Evolutionary conservation across 2,888 invertebrate species (phyloP).

Genomic region (Drosophila sordidula): DNA sequence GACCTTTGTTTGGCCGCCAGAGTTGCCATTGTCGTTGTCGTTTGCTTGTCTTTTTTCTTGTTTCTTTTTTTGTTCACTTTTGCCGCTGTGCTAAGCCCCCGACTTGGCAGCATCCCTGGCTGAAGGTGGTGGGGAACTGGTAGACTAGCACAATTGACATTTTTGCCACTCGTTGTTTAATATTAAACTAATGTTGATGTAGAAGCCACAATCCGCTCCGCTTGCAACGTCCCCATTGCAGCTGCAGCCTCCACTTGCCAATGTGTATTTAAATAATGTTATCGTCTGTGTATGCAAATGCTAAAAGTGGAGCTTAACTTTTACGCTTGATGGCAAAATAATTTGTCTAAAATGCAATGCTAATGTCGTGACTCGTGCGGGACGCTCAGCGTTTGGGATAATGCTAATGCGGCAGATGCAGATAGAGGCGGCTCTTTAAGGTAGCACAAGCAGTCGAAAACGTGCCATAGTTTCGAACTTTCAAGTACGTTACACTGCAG

Average conservation of each 20-base stretch:
- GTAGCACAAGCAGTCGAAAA: background rate
- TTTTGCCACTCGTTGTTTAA: constrained; percentile 65
- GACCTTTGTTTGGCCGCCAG: constrained; percentile 55
- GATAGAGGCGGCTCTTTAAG: constrained; percentile 2
- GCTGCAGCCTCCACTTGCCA: constrained; percentile 9
- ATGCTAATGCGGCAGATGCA: constrained; percentile 14
- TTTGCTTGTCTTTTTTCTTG: constrained; percentile 14
- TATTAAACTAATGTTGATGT: constrained; percentile 68
- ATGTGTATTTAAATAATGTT: constrained; percentile 59
- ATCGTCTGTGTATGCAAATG: constrained; percentile 64
- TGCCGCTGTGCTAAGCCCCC: constrained; percentile 42
- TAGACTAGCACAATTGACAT: constrained; percentile 53
- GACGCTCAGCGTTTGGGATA: constrained; percentile 7
- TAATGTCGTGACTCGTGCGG: constrained; percentile 20
- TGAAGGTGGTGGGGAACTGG: background rate
- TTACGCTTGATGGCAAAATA: constrained; percentile 64
- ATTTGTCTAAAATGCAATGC: constrained; percentile 58
- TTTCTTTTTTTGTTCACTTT: constrained; percentile 14
- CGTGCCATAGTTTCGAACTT: constrained; percentile 2
- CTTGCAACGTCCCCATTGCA: background rate
- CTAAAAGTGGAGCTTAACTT: constrained; percentile 54
- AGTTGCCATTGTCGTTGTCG: constrained; percentile 51
- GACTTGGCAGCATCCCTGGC: constrained; percentile 17
- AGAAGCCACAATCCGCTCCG: constrained; percentile 45
- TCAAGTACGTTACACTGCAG: background rate